Conservation (phyloP, 2,797 vertebrate species). For the Gambelia wislizenii region DNA sequence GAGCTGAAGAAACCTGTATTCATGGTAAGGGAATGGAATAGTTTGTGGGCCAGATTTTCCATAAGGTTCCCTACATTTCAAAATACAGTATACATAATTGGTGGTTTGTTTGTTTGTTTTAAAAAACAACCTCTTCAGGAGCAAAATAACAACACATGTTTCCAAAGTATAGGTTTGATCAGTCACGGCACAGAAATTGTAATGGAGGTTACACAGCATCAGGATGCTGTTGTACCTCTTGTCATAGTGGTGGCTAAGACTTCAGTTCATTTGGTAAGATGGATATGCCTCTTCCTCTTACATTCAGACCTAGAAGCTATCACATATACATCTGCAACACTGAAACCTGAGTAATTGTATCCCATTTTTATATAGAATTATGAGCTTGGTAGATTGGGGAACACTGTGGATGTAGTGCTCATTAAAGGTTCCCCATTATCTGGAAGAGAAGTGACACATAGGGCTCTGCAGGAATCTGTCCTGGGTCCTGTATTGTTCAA, state of each 20-base stretch:
- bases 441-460: too few species aligned
- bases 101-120: too few species aligned
- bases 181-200: not conserved
- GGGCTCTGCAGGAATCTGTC: too few species aligned
- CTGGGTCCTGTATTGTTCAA: too few species aligned
- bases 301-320: not conserved
- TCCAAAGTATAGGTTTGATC: not conserved
- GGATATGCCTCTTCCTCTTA: not conserved
- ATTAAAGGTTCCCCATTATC: too few species aligned
- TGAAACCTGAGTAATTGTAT: not conserved
- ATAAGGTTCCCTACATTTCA: not conserved
- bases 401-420: too few species aligned
- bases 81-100: not conserved
- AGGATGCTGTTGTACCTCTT: not conserved
- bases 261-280: not conserved
- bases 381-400: too few species aligned
- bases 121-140: not conserved
- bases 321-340: not conserved
- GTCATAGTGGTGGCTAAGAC: not conserved
- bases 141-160: not conserved
- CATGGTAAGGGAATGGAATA: not conserved
- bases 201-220: not conserved
- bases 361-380: not conserved
- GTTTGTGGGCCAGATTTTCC: fast-evolving
- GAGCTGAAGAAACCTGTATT: not conserved